Evolutionary conservation across 2,797 vertebrate species (phyloP).

Genomic region (Melanotaenia trifasciata): DNA sequence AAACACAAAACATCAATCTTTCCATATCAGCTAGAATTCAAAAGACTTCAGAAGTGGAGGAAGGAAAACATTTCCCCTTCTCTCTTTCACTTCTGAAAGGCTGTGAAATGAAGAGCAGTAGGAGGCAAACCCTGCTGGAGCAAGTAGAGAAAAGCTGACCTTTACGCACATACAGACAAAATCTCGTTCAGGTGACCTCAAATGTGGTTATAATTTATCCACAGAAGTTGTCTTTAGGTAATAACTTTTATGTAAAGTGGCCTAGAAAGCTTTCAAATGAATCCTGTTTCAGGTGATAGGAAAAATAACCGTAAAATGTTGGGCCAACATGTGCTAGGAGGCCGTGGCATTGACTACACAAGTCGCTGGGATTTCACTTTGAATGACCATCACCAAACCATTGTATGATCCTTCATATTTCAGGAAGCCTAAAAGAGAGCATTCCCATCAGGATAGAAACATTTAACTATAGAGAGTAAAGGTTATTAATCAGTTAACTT

Average conservation of each 20-base stretch:
- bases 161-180: constrained; percentile 11
- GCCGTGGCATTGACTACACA: not conserved
- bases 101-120: constrained; percentile 27
- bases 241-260: constrained; percentile 1
- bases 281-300: not conserved
- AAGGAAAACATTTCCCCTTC: not conserved
- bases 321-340: not conserved
- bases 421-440: not conserved
- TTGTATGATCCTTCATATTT: not conserved
- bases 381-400: not conserved
- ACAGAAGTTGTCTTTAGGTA: not conserved
- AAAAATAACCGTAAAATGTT: not conserved
- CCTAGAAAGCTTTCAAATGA: not conserved
- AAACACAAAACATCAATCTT: constrained; percentile 54
- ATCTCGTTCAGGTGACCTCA: constrained; percentile 24
- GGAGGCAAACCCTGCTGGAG: constrained; percentile 10
- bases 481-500: constrained; percentile 9
- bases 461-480: not conserved
- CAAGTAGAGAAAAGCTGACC: constrained; percentile 12
- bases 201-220: constrained; percentile 1
- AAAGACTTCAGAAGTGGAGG: not conserved
- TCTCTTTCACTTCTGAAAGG: constrained; percentile 16
- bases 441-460: not conserved
- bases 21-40: constrained; percentile 13
- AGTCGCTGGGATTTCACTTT: not conserved